These are phyloP conservation scores for Pandemis corylana DNA, from an alignment of 2,888 invertebrate genomes.

Conservation along the genomic window DNA sequence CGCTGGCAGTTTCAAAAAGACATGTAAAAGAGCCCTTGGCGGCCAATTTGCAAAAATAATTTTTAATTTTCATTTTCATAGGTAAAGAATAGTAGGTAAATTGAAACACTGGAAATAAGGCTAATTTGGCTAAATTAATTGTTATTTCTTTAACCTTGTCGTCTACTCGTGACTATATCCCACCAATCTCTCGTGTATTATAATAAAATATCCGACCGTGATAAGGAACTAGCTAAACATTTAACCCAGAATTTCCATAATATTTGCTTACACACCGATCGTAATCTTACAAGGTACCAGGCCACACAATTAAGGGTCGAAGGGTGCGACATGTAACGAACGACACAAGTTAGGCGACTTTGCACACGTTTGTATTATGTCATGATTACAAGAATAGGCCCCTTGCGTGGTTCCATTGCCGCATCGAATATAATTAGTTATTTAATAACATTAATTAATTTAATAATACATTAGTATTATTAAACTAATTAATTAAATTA, in stretches of 20 bases:
- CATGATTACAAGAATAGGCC: conserved; percentile 40
- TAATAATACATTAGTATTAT: too few relatives aligned
- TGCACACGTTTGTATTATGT: conserved; percentile 41
- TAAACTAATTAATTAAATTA: too few relatives aligned
- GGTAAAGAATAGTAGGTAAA: too few relatives aligned
- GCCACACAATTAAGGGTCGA: conserved; percentile 32
- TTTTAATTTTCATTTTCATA: too few relatives aligned
- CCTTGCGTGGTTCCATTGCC: conserved; percentile 29
- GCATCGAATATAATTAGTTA: too few relatives aligned
- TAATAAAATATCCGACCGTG: neutral
- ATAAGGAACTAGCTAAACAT: neutral
- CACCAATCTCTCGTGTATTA: neutral
- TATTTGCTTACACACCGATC: conserved; percentile 29
- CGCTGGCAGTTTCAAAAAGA: too few relatives aligned
- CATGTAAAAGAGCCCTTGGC: too few relatives aligned
- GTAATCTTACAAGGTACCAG: conserved; percentile 28
- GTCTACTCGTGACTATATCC: neutral
- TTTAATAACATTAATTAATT: neutral
- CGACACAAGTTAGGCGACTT: conserved; percentile 38
- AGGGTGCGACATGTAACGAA: conserved; percentile 39
- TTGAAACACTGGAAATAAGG: too few relatives aligned
- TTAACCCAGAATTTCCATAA: conserved; percentile 18
- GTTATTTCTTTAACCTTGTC: too few relatives aligned
- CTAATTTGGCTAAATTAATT: too few relatives aligned
- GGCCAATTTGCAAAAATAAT: too few relatives aligned